A percentile compares a stretch with the other conserved stretches of the same genome.
Conservation (phyloP, 2,113 vertebrate species). For the Dromaius novaehollandiae region DNA sequence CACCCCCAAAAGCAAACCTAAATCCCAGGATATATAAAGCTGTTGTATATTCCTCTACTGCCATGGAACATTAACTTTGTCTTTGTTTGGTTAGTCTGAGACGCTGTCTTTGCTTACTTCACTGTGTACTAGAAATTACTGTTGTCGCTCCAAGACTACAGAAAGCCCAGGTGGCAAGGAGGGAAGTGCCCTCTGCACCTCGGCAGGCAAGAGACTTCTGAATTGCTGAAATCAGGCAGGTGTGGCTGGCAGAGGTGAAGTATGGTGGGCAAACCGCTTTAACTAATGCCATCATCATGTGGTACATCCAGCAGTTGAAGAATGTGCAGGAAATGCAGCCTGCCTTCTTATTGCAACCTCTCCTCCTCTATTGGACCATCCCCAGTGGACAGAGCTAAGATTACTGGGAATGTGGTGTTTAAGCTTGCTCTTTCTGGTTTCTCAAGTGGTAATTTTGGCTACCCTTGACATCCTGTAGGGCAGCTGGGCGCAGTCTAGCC, state of each 20-base stretch:
- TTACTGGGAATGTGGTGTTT: not conserved
- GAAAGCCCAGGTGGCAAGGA: not conserved
- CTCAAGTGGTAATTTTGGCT: not conserved
- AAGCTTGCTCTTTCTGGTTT: not conserved
- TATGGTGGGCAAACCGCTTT: not conserved
- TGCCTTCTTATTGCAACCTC: not conserved
- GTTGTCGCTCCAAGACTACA: not conserved
- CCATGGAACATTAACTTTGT: not conserved
- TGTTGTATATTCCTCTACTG: not conserved
- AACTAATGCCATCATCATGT: too few relatives aligned
- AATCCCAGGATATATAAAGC: not conserved
- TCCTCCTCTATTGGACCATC: not conserved
- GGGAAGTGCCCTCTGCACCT: not conserved
- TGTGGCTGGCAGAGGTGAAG: not conserved
- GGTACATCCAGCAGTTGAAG: not conserved
- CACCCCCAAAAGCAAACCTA: not conserved
- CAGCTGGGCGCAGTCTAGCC: not conserved
- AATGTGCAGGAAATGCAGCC: rapidly evolving
- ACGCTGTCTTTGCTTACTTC: not conserved
- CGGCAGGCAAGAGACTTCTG: not conserved
- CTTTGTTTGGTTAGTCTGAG: not conserved
- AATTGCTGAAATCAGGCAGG: not conserved
- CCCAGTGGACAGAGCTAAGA: not conserved
- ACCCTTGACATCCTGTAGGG: not conserved
- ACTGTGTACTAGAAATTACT: not conserved